Evolutionary conservation across 1,140 invertebrate species (phyloP), one percentile per base, ranked within the genome.

Genomic region (Saccostrea glomerata): DNA sequence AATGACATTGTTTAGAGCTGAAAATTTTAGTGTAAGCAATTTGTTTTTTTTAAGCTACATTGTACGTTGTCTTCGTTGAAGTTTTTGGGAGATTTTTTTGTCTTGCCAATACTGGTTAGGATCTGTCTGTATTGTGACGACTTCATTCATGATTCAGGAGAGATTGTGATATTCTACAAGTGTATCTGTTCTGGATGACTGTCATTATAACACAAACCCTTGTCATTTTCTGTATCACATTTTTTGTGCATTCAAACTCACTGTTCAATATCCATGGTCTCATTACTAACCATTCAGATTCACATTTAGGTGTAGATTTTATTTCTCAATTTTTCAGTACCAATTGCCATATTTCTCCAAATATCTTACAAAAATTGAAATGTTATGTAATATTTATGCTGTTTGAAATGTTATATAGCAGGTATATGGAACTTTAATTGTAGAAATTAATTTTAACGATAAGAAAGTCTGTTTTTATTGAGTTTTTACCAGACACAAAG

Each of bases 231-330:
- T 73, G 3, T 73, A 73, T 15, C 17, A 63, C 58, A 63, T 63
- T 63, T 47, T 63, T 63, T 77, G 70, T 77, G 30, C 70, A 77
- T 77, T 77, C 25, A 77, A 30, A 25, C 15, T 30, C 23, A 17
- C 58, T 63, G 58, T 17, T 60, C 47, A 60, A 17, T 60, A 20
- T 60, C 25, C 66, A 73, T 73, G 66, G 23, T 5, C 25, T 77
- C 70, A 77, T 77, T 77, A 77, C 25, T 12, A 30, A 36, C 23
- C 70, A 77, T 77, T 77, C 25, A 5, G 25, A 77, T 77, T 36
- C 70, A 77, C 70, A 9, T 77, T 77, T 77, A 77, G 70, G 30
- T 77, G 70, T 77, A 77, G 70, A 77, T 77, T n/a, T 77, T 77
- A 25, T 77, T 77, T 77, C 25, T 77, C 23, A 77, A 77, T 77